A percentile compares a stretch with the other conserved stretches of the same genome.
Evolutionary conservation across 2,113 vertebrate genomes (phyloP).

Genomic region (Azemiops feae): DNA sequence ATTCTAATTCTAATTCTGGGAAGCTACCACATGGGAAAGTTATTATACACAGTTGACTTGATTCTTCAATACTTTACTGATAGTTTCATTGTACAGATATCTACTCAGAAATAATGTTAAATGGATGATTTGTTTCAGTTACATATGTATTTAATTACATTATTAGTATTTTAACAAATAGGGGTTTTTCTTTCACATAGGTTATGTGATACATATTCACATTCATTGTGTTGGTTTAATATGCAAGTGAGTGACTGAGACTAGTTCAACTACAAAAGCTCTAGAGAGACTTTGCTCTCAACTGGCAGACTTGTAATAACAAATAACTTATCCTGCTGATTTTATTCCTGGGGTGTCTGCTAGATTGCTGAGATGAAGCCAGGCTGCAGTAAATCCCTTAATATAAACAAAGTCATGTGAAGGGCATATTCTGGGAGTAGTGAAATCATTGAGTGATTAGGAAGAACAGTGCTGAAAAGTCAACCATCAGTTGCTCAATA

Average conservation of each 20-base stretch:
- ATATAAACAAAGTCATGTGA: slow-evolving; percentile 61
- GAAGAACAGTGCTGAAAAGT: slow-evolving; percentile 29
- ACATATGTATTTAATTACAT: not conserved
- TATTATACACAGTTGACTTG: not conserved
- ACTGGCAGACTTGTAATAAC: slow-evolving; percentile 53
- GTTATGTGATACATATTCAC: slow-evolving; percentile 61
- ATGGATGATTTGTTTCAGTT: not conserved
- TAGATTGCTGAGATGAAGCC: slow-evolving; percentile 49
- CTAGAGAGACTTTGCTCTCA: slow-evolving; percentile 44
- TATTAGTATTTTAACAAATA: slow-evolving; percentile 8
- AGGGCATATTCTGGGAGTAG: slow-evolving; percentile 56
- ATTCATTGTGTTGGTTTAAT: slow-evolving; percentile 62
- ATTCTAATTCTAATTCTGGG: not conserved
- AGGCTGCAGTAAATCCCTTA: slow-evolving; percentile 54
- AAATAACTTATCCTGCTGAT: slow-evolving; percentile 66
- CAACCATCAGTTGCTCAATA: slow-evolving; percentile 38
- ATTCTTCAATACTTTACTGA: not conserved
- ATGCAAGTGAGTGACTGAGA: slow-evolving; percentile 62
- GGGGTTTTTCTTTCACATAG: slow-evolving; percentile 36
- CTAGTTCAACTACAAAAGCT: slow-evolving; percentile 55
- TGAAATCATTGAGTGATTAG: slow-evolving; percentile 20
- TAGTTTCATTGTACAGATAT: not conserved
- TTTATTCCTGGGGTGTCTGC: slow-evolving; percentile 58
- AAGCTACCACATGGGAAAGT: not conserved
- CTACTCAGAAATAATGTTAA: not conserved